Percentiles rank a stretch among this genome's conserved stretches.
Evolutionary conservation across 2,888 invertebrate genomes (phyloP).

Genomic region (Melieria crassipennis): DNA sequence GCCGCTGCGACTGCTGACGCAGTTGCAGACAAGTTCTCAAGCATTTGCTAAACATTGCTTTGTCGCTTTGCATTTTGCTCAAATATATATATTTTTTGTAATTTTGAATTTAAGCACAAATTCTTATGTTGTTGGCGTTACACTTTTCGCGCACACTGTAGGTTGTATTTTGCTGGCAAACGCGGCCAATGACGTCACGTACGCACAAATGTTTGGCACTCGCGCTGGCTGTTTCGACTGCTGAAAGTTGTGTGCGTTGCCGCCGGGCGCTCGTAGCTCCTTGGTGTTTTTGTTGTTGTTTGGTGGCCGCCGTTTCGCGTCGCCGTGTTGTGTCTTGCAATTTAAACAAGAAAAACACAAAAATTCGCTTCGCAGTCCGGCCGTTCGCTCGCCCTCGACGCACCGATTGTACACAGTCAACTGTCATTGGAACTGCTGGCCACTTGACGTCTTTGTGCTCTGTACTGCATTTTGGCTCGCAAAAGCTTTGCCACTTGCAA

Average conservation of each 20-base stretch:
- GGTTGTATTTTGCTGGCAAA: too few species aligned
- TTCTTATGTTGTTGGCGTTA: not conserved
- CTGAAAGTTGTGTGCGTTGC: too few species aligned
- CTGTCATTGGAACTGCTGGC: not conserved
- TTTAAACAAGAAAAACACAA: slow-evolving; percentile 21
- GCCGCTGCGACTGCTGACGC: slow-evolving; percentile 7
- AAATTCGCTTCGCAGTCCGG: not conserved
- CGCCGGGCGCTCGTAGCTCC: too few species aligned
- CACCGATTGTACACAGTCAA: slow-evolving; percentile 16
- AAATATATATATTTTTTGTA: not conserved
- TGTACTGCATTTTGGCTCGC: slow-evolving; percentile 11
- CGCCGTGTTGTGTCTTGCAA: not conserved
- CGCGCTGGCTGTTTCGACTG: too few species aligned
- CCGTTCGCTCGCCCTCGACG: not conserved
- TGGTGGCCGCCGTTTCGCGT: too few species aligned
- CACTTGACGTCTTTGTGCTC: not conserved
- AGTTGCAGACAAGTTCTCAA: slow-evolving; percentile 30
- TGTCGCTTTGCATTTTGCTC: slow-evolving; percentile 24
- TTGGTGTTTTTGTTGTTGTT: too few species aligned
- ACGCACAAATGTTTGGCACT: not conserved
- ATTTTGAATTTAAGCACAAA: not conserved
- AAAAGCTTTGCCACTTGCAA: slow-evolving; percentile 16
- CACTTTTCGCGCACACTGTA: too few species aligned
- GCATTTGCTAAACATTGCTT: slow-evolving; percentile 10
- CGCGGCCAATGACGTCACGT: slow-evolving; percentile 25